These are phyloP conservation scores for Pimpla rufipes DNA, from an alignment of 2,888 invertebrate genomes.

Conservation along the genomic window DNA sequence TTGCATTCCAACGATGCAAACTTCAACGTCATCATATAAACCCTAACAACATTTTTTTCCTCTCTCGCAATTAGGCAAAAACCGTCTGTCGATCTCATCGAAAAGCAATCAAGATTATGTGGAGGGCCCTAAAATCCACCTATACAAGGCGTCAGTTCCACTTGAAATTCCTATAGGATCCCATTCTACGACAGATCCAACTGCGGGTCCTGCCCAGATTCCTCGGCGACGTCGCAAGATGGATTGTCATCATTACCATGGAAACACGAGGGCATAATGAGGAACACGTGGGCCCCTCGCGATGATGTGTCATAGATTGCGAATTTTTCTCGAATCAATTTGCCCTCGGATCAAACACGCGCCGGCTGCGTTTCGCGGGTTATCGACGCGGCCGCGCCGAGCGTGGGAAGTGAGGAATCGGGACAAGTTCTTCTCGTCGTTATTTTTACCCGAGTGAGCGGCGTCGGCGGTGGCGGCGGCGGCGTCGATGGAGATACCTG, in stretches of 20 bases:
- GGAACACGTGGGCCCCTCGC: not conserved
- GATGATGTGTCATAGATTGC: not conserved
- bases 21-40: too few relatives aligned
- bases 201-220: not conserved
- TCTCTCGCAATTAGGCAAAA: too few relatives aligned
- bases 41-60: too few relatives aligned
- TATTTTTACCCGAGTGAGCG: slow-evolving; percentile 11
- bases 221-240: not conserved
- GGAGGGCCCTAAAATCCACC: too few relatives aligned
- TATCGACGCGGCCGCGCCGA: slow-evolving; percentile 56
- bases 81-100: too few relatives aligned
- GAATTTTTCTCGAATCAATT: slow-evolving; percentile 29
- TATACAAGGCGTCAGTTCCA: too few relatives aligned
- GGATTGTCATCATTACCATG: not conserved
- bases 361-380: slow-evolving; percentile 46
- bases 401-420: slow-evolving; percentile 64
- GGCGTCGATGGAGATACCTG: slow-evolving; percentile 23
- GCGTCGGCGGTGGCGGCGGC: too few relatives aligned
- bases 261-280: slow-evolving; percentile 14
- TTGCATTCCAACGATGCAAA: too few relatives aligned
- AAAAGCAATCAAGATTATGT: too few relatives aligned
- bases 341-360: slow-evolving; percentile 14
- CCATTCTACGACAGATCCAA: not conserved
- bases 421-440: slow-evolving; percentile 53
- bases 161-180: too few relatives aligned